These are phyloP conservation scores for Lomographa bimaculata DNA, from an alignment of 2,888 invertebrate genomes.

Conservation along the genomic window DNA sequence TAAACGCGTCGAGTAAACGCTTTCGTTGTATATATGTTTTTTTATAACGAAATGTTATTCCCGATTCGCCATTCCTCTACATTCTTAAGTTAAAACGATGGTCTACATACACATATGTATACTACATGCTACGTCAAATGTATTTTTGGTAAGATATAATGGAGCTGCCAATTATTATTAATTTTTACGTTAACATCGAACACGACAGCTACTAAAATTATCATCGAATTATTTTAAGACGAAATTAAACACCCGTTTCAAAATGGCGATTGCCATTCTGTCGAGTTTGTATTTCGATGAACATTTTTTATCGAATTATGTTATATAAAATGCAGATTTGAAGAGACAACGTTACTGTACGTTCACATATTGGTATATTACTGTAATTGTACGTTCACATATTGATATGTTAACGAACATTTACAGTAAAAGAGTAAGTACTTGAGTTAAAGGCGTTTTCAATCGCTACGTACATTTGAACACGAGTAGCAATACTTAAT, in stretches of 20 bases:
- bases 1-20: background rate
- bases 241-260: conserved; percentile 13
- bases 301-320: background rate
- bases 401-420: no score
- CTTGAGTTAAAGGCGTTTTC: no score
- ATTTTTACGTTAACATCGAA: conserved; percentile 5
- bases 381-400: no score
- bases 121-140: conserved; percentile 27
- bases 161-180: conserved; percentile 7
- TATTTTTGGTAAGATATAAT: conserved; percentile 29
- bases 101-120: conserved; percentile 22
- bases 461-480: no score
- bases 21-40: conserved; percentile 14
- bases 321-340: conserved; percentile 10
- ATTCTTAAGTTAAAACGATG: conserved; percentile 5
- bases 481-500: no score
- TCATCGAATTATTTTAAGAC: conserved; percentile 5
- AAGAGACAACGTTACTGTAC: conserved; percentile 7
- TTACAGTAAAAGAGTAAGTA: no score
- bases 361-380: no score
- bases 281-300: no score
- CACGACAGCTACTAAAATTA: conserved; percentile 9
- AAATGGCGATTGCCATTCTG: conserved; percentile 4
- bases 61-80: no score
- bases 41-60: background rate